phyloP scores from a whole-genome alignment of 2,888 invertebrate genomes.

The Drosophila silvestris region DNA sequence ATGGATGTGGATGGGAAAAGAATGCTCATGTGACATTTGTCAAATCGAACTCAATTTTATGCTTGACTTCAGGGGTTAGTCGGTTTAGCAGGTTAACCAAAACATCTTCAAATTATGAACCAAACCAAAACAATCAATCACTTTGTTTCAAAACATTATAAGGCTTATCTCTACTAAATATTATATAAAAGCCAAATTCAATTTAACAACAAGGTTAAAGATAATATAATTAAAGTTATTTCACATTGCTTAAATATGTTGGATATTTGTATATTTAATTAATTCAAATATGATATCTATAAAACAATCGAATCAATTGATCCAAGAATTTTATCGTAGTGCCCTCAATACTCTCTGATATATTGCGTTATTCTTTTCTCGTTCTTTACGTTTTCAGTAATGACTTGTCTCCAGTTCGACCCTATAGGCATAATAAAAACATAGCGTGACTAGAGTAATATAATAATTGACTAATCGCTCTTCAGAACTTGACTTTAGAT shows the following conservation, averaged over 20 bases:
- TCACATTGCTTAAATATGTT: background rate
- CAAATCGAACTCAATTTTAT: slow-evolving; percentile 51
- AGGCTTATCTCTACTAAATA: no score
- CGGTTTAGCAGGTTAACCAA: slow-evolving; percentile 16
- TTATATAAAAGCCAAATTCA: background rate
- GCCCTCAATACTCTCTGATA: background rate
- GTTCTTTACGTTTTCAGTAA: background rate
- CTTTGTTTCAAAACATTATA: background rate
- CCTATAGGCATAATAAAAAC: background rate
- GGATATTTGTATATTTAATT: background rate
- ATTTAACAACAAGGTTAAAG: background rate
- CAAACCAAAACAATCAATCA: slow-evolving; percentile 11
- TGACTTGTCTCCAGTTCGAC: background rate
- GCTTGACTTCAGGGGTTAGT: slow-evolving; percentile 30
- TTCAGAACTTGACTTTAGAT: slow-evolving; percentile 17
- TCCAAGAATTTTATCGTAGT: background rate
- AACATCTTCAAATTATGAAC: slow-evolving; percentile 11
- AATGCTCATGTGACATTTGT: slow-evolving; percentile 22
- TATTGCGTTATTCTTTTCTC: background rate
- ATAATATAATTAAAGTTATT: background rate
- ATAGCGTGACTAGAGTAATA: background rate
- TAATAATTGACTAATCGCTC: background rate
- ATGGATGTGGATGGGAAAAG: background rate
- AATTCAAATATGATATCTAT: background rate
- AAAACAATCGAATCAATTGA: background rate